A percentile compares a stretch with the other conserved stretches of the same genome.
These are phyloP conservation scores for Hyppa rectilinea DNA, from an alignment of 2,888 invertebrate species.

Conservation along the genomic window DNA sequence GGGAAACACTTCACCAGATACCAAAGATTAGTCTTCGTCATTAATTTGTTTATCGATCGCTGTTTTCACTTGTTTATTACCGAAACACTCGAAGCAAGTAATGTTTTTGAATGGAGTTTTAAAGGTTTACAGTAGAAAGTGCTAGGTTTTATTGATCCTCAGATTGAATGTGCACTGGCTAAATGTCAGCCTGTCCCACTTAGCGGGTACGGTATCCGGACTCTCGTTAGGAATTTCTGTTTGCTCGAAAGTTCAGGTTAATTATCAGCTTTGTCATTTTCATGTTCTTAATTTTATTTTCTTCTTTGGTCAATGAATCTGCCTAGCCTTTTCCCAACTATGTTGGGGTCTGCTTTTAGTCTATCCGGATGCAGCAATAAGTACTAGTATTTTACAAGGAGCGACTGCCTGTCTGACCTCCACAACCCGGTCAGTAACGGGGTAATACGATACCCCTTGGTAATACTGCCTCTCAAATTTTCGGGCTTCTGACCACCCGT, in stretches of 20 bases:
- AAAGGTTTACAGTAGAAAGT: constrained; percentile 50
- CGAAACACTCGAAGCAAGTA: constrained; percentile 15
- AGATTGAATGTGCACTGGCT: constrained; percentile 13
- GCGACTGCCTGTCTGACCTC: too few relatives aligned
- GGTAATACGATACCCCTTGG: too few relatives aligned
- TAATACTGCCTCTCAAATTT: too few relatives aligned
- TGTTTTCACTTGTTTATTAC: constrained; percentile 52
- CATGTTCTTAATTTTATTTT: neutral
- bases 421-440: too few relatives aligned
- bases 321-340: too few relatives aligned
- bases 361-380: too few relatives aligned
- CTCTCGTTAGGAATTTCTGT: constrained; percentile 16
- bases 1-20: constrained; percentile 25
- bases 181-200: constrained; percentile 42
- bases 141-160: constrained; percentile 22
- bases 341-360: too few relatives aligned
- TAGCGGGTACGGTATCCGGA: constrained; percentile 17
- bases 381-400: too few relatives aligned
- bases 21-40: constrained; percentile 30
- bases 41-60: constrained; percentile 40
- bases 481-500: too few relatives aligned
- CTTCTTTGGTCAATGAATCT: too few relatives aligned
- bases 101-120: constrained; percentile 18
- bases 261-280: neutral
- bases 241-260: neutral